Conservation (phyloP, 2,113 vertebrate species). For the Ciconia boyciana region DNA sequence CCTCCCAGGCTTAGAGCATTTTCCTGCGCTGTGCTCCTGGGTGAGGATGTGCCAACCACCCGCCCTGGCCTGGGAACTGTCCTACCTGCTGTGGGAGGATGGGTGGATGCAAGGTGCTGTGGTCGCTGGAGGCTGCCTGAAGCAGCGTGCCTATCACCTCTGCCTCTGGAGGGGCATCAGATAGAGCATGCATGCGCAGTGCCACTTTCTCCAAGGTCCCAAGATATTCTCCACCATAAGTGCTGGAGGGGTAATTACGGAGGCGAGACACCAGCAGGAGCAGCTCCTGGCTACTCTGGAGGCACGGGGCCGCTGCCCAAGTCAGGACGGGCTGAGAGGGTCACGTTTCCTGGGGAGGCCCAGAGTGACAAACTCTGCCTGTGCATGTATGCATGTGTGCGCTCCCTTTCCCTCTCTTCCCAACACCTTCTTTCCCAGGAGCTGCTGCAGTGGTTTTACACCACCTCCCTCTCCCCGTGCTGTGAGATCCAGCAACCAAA, state of each 20-base stretch:
- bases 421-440: background rate
- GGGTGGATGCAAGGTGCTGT: background rate
- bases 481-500: background rate
- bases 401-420: background rate
- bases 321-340: fast-evolving
- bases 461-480: background rate
- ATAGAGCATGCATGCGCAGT: fast-evolving
- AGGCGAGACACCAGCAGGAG: background rate
- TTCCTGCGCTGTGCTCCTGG: background rate
- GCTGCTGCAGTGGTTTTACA: background rate
- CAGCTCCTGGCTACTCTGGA: background rate
- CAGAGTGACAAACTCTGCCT: background rate
- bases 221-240: background rate
- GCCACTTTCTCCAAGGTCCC: background rate
- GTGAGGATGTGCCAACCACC: background rate
- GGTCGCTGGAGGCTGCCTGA: background rate
- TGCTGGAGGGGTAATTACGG: background rate
- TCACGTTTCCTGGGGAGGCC: background rate
- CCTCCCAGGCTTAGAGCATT: background rate
- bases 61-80: fast-evolving
- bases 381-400: fast-evolving
- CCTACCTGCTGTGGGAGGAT: fast-evolving
- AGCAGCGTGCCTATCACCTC: background rate
- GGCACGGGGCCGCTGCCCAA: background rate
- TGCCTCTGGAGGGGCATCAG: background rate